phyloP scores from a whole-genome alignment of 2,888 invertebrate genomes.

The Ormyrus rosae region DNA sequence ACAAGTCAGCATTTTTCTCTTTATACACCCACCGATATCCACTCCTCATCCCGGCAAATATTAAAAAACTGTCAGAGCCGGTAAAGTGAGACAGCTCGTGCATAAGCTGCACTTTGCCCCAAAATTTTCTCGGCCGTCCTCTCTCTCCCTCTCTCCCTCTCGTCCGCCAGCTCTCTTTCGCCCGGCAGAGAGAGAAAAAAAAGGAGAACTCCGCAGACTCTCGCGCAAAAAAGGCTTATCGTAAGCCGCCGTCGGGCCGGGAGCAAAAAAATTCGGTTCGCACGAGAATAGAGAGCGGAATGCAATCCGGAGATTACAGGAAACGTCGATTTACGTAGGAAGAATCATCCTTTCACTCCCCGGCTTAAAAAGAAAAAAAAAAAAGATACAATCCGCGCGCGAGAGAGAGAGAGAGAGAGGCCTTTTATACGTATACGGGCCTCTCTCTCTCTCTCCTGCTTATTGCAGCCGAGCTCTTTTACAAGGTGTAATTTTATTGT shows the following conservation, averaged over 20 bases:
- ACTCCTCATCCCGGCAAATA: no score
- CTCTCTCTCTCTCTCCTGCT: neutral
- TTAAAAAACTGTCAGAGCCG: no score
- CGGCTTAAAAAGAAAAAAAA: neutral
- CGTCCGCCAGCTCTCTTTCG: no score
- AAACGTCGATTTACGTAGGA: conserved; percentile 55
- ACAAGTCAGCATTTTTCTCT: no score
- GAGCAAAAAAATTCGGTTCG: conserved; percentile 36
- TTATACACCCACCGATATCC: no score
- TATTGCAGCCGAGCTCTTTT: conserved; percentile 19
- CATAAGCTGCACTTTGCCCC: no score
- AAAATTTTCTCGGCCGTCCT: no score
- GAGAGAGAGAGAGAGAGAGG: conserved; percentile 25
- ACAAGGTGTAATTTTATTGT: conserved; percentile 53
- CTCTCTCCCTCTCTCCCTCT: no score
- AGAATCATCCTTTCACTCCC: conserved; percentile 55
- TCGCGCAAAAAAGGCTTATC: neutral
- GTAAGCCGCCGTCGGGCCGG: neutral
- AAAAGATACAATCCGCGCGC: conserved; percentile 33
- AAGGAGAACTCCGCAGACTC: no score
- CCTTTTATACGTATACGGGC: conserved; percentile 9
- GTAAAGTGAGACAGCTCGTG: no score
- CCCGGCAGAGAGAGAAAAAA: no score
- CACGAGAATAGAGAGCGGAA: conserved; percentile 53
- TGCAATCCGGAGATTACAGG: conserved; percentile 54